Base-by-base conservation (phyloP, 1,140 invertebrate genomes). In the Lepidotrigona ventralis region DNA sequence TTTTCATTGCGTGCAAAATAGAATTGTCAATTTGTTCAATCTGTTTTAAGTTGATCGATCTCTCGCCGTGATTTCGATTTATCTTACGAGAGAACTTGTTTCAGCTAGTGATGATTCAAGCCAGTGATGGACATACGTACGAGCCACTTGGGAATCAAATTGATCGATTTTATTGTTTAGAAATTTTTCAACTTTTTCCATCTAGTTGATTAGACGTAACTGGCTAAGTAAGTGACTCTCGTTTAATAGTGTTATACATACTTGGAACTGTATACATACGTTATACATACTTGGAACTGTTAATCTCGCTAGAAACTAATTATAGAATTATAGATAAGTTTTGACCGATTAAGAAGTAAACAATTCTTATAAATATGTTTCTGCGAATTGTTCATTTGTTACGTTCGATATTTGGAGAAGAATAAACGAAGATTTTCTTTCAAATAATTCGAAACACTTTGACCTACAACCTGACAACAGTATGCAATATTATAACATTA, bases 1-100 rank as follows among this genome's bases (percentile, higher is more conserved):
- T 86, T 56, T 53, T 19, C 11, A 29, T 21, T 21, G 2, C 4
- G 0, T n/a, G 15, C 9, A 11, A 33, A 9, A 66, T 33, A 21
- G 29, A 56, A 82, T 73, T 79, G 73, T 83, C 33, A 9, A n/a
- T 53, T 11, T n/a, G n/a, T n/a, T 53, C 9, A 8, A 29, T 46
- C 21, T 58, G 29, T 33, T 33, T 11, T 14, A 12, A 33, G 8
- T 14, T 56, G 58, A 78, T 83, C 70, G 56, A 86, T 79, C 12
- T 58, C n/a, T 23, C 68, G 6, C 19, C 64, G n/a, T 17, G 29
- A 51, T 19, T 74, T 86, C 23, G 29, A 21, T n/a, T 39, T 46
- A 46, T 46, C 39, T 46, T 46, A 46, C 6, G 6, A 46, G 39
- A 46, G 53, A 33, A 33, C 54, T 21, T 11, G 39, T 4, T 63